Percentiles rank a stretch among this genome's conserved stretches.
Conservation (phyloP, 2,113 vertebrate genomes). For the Pterocles burchelli region DNA sequence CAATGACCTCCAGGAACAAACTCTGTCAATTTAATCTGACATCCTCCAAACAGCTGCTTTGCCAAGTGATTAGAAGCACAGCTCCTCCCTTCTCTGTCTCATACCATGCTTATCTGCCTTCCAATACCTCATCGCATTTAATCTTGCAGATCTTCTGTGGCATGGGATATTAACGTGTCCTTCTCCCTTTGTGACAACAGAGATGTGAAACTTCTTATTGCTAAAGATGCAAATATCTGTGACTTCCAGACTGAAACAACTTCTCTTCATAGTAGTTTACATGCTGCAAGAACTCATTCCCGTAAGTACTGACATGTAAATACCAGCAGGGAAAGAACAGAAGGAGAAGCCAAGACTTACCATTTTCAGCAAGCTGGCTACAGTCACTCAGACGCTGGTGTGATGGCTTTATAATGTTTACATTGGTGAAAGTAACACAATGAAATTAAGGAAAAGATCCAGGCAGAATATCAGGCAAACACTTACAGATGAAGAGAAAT, state of each 20-base stretch:
- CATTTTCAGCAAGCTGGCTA: neutral
- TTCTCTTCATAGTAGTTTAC: neutral
- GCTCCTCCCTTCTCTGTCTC: neutral
- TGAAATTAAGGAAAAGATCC: neutral
- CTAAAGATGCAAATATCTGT: neutral
- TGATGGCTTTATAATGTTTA: neutral
- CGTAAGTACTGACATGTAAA: neutral
- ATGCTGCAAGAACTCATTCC: neutral
- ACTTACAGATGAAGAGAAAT: neutral
- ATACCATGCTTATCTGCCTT: neutral
- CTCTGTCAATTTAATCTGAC: neutral
- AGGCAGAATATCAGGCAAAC: neutral
- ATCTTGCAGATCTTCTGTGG: neutral
- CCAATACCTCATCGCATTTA: neutral
- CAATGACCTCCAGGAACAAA: neutral
- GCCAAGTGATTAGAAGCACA: neutral
- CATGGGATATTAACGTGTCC: neutral
- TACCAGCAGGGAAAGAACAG: neutral
- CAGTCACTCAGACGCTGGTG: neutral
- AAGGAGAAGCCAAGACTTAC: neutral
- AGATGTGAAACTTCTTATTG: neutral
- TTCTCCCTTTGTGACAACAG: neutral
- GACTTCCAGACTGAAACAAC: neutral
- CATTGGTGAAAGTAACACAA: neutral
- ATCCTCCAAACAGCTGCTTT: neutral